A percentile compares a stretch with the other conserved stretches of the same genome.
Evolutionary conservation across 2,888 invertebrate genomes (phyloP).

Genomic region (Cynaeus angustus): DNA sequence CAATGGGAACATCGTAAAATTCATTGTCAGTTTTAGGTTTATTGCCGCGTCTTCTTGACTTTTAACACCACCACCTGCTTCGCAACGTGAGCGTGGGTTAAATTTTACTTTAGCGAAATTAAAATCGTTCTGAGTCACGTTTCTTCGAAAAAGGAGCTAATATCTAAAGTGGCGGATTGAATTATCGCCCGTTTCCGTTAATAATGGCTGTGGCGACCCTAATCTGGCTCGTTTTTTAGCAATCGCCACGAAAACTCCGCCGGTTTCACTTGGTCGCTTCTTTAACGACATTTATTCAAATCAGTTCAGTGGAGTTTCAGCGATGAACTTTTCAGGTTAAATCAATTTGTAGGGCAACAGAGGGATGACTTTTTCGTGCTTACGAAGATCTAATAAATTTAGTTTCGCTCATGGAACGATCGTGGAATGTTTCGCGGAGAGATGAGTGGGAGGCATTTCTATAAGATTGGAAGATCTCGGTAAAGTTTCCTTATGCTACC

Average conservation of each 20-base stretch:
- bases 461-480: conserved; percentile 50
- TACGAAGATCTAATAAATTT: conserved; percentile 48
- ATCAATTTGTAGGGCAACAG: conserved; percentile 49
- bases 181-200: conserved; percentile 11
- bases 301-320: conserved; percentile 43
- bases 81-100: no score
- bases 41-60: conserved; percentile 13
- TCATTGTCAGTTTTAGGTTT: conserved; percentile 22
- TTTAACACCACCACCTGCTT: conserved; percentile 5
- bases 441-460: conserved; percentile 52
- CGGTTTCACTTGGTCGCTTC: conserved; percentile 37
- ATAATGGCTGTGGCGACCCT: conserved; percentile 9
- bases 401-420: conserved; percentile 35
- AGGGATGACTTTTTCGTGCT: conserved; percentile 38
- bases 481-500: conserved; percentile 61
- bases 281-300: conserved; percentile 50
- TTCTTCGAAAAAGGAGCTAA: conserved; percentile 3
- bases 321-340: conserved; percentile 47
- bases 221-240: conserved; percentile 11
- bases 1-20: conserved; percentile 28
- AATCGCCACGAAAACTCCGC: conserved; percentile 21
- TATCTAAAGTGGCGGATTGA: conserved; percentile 22
- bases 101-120: conserved; percentile 2
- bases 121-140: conserved; percentile 1
- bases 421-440: conserved; percentile 49